phyloP scores from a whole-genome alignment of 2,113 vertebrate species.

The Ochotona princeps region DNA sequence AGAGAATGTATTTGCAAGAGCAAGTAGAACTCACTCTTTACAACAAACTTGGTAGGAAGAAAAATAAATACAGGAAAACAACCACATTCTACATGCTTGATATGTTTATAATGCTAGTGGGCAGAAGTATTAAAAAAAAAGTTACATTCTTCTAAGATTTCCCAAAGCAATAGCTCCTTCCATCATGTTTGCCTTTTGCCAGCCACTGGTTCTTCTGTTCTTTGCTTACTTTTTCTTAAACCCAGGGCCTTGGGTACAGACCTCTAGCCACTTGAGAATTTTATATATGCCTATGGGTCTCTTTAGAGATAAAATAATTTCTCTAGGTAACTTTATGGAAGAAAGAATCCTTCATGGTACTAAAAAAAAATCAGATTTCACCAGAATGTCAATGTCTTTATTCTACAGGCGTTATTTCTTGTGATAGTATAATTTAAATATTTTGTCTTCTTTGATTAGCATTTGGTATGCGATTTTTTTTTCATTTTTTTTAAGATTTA shows the following conservation, averaged over 20 bases:
- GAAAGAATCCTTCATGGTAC: not conserved
- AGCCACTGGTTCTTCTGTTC: not conserved
- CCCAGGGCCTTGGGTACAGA: not conserved
- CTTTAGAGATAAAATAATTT: slow-evolving; percentile 37
- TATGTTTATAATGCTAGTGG: not conserved
- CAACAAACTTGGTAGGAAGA: not conserved
- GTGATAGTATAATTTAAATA: slow-evolving; percentile 17
- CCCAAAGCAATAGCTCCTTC: slow-evolving; percentile 12
- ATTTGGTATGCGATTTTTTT: not conserved
- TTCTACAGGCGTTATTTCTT: not conserved
- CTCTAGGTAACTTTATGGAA: not conserved
- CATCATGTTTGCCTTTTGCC: slow-evolving; percentile 25
- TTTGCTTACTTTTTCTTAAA: not conserved
- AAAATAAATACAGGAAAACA: not conserved
- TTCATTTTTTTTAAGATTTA: too few relatives aligned
- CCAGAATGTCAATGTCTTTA: not conserved
- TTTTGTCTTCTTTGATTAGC: not conserved
- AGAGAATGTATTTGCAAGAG: not conserved
- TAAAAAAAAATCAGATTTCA: slow-evolving; percentile 45
- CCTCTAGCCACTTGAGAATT: not conserved
- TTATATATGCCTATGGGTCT: not conserved
- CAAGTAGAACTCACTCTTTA: not conserved
- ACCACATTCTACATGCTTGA: not conserved
- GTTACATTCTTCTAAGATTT: not conserved
- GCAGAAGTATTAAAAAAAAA: slow-evolving; percentile 44